Conservation (phyloP, 2,888 invertebrate species). For the Rhagophthalmus giganteus region DNA sequence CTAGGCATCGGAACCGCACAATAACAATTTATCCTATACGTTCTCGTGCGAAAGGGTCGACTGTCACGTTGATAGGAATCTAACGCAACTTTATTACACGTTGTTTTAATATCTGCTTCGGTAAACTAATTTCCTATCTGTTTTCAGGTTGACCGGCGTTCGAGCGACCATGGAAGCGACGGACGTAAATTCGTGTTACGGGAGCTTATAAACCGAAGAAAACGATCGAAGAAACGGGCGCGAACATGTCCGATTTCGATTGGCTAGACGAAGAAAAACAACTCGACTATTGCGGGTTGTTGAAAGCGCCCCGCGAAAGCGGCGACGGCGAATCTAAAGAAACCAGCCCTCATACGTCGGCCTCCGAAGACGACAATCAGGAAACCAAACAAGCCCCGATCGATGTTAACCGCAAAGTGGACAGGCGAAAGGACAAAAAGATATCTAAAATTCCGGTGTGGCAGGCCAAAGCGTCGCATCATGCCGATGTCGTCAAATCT, state of each 20-base stretch:
- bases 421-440: slow-evolving; percentile 30
- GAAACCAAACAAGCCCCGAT: slow-evolving; percentile 25
- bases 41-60: too few species aligned
- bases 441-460: slow-evolving; percentile 31
- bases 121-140: too few species aligned
- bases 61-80: too few species aligned
- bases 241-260: slow-evolving; percentile 20
- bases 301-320: slow-evolving; percentile 30
- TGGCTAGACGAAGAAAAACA: slow-evolving; percentile 18
- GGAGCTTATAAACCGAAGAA: too few species aligned
- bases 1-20: too few species aligned
- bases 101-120: too few species aligned
- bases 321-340: slow-evolving; percentile 37
- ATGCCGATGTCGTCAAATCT: slow-evolving; percentile 23
- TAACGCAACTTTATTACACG: too few species aligned
- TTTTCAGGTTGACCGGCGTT: too few species aligned
- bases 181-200: too few species aligned
- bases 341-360: slow-evolving; percentile 24
- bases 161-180: too few species aligned
- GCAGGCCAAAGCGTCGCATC: slow-evolving; percentile 24
- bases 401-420: slow-evolving; percentile 28
- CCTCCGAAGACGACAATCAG: slow-evolving; percentile 31
- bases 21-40: too few species aligned
- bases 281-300: slow-evolving; percentile 18
- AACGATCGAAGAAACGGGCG: too few species aligned